Conservation (phyloP, 2,888 invertebrate genomes). For the Leptinotarsa haldemani region DNA sequence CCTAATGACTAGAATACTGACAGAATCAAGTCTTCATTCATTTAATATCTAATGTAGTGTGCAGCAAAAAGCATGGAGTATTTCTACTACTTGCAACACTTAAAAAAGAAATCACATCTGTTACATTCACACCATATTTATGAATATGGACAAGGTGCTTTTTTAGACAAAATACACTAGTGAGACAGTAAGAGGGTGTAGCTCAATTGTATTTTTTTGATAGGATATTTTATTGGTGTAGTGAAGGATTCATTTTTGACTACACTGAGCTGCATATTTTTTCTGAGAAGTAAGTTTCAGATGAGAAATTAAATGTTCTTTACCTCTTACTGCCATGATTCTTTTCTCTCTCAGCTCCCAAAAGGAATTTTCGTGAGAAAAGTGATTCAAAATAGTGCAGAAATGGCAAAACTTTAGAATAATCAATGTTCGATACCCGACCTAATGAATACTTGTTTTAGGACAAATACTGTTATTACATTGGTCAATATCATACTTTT, state of each 20-base stretch:
- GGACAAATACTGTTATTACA: conserved; percentile 57
- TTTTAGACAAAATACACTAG: background rate
- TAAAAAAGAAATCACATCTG: conserved; percentile 50
- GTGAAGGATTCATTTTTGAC: too few species aligned
- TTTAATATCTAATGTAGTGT: conserved; percentile 52
- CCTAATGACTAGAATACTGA: conserved; percentile 63
- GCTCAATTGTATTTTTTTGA: background rate
- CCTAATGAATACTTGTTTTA: conserved; percentile 45
- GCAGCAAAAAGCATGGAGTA: conserved; percentile 49
- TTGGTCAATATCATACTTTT: conserved; percentile 57
- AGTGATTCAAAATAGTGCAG: conserved; percentile 34
- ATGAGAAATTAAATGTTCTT: background rate
- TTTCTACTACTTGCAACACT: conserved; percentile 45
- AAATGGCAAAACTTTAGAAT: conserved; percentile 34
- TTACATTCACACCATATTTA: conserved; percentile 42
- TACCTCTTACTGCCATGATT: background rate
- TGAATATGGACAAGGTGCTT: conserved; percentile 18
- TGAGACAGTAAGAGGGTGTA: background rate
- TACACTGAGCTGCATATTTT: too few species aligned
- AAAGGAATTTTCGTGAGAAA: conserved; percentile 6
- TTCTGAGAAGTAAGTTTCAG: too few species aligned
- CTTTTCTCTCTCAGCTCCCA: background rate
- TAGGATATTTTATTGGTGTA: too few species aligned
- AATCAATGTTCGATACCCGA: conserved; percentile 50
- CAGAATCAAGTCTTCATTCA: conserved; percentile 60